Conservation (phyloP, 2,797 vertebrate species). For the Orientallactaga sibirica region DNA sequence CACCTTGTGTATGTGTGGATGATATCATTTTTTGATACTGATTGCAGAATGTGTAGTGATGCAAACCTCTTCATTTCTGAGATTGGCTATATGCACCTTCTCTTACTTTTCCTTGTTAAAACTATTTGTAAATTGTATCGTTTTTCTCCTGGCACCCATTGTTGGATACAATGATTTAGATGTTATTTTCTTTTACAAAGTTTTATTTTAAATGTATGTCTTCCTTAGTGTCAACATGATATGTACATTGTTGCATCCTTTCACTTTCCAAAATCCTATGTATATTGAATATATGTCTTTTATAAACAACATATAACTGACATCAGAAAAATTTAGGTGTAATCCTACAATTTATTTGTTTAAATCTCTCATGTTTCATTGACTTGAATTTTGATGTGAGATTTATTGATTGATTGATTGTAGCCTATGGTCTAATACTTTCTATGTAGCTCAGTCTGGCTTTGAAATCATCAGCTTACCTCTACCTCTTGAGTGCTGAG, state of each 20-base stretch:
- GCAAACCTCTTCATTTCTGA: not conserved
- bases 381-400: not conserved
- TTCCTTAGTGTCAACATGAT: not conserved
- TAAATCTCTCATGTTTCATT: not conserved
- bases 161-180: not conserved
- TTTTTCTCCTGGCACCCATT: conserved; percentile 18
- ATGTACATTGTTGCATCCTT: not conserved
- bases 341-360: not conserved
- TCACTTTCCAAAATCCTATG: not conserved
- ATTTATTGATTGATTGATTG: not conserved
- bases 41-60: not conserved
- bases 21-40: not conserved
- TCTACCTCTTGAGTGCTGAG: not conserved
- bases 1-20: not conserved
- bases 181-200: not conserved
- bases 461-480: not conserved
- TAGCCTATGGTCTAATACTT: not conserved
- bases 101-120: conserved; percentile 17
- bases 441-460: not conserved
- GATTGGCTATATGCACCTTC: not conserved
- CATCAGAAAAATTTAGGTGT: not conserved
- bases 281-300: conserved; percentile 20
- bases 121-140: not conserved
- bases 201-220: not conserved
- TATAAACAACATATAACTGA: not conserved